Percentiles rank a stretch among this genome's conserved stretches.
These are phyloP conservation scores for Carassius gibelio DNA, from an alignment of 2,113 vertebrate genomes.

Conservation along the genomic window DNA sequence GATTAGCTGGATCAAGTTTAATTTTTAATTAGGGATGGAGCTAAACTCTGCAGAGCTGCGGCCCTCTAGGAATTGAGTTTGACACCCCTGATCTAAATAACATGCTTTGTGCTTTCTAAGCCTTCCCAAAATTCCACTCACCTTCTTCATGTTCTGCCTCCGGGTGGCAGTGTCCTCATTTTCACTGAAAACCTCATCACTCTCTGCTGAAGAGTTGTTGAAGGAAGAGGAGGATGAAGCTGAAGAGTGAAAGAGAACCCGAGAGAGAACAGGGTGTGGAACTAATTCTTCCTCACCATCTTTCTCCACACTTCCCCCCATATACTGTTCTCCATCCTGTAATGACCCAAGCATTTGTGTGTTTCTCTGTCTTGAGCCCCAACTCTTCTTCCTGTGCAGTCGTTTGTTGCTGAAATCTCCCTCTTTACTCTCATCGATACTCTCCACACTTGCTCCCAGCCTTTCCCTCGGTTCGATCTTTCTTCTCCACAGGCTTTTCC, in stretches of 20 bases:
- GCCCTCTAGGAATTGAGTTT: too few relatives aligned
- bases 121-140: slow-evolving; percentile 57
- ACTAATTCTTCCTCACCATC: slow-evolving; percentile 38
- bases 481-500: slow-evolving; percentile 43
- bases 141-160: slow-evolving; percentile 72
- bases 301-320: neutral
- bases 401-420: slow-evolving; percentile 8
- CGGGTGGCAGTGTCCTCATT: slow-evolving; percentile 66
- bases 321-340: slow-evolving; percentile 30
- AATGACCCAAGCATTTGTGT: neutral
- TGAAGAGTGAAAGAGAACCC: slow-evolving; percentile 66
- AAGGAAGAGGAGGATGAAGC: slow-evolving; percentile 72
- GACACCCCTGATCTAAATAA: neutral
- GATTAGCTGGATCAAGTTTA: too few relatives aligned
- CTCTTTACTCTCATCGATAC: neutral
- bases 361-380: slow-evolving; percentile 23
- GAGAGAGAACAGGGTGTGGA: slow-evolving; percentile 67
- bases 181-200: slow-evolving; percentile 80
- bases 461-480: slow-evolving; percentile 31
- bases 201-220: slow-evolving; percentile 74
- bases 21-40: too few relatives aligned
- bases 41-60: too few relatives aligned
- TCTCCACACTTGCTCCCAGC: slow-evolving; percentile 8
- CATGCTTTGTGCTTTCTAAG: neutral
- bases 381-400: slow-evolving; percentile 31